Evolutionary conservation across 2,113 vertebrate genomes (phyloP).

Genomic region (Eidolon helvum): DNA sequence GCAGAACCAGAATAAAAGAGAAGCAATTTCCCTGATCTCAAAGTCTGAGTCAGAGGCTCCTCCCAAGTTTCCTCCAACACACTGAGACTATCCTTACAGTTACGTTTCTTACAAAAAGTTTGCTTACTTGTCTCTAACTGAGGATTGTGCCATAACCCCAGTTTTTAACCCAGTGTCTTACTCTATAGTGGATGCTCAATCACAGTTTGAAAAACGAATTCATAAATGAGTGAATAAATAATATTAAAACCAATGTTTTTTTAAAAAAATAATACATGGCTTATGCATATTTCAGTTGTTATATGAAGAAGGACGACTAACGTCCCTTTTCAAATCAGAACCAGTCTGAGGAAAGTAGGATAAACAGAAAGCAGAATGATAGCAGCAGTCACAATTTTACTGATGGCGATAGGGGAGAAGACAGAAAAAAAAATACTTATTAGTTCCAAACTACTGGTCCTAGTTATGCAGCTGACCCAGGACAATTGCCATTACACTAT

Average conservation of each 20-base stretch:
- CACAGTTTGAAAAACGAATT: background rate
- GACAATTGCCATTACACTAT: background rate
- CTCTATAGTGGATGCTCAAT: background rate
- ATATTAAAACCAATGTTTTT: background rate
- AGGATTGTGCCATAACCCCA: background rate
- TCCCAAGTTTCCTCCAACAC: background rate
- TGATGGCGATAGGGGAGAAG: background rate
- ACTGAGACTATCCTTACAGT: background rate
- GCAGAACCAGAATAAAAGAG: background rate
- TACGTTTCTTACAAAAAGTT: background rate
- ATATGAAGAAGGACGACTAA: background rate
- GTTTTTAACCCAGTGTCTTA: background rate
- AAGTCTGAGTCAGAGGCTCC: background rate
- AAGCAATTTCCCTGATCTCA: background rate
- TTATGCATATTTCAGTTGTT: background rate
- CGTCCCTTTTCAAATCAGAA: background rate
- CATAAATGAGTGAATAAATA: background rate
- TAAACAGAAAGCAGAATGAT: background rate
- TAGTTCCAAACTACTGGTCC: background rate
- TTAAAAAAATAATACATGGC: background rate
- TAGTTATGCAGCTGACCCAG: background rate
- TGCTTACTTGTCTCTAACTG: background rate
- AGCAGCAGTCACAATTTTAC: background rate
- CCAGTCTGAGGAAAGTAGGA: background rate
- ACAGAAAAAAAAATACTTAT: background rate